These are phyloP conservation scores for Thalassophryne amazonica DNA, from an alignment of 2,797 vertebrate genomes.

Conservation along the genomic window DNA sequence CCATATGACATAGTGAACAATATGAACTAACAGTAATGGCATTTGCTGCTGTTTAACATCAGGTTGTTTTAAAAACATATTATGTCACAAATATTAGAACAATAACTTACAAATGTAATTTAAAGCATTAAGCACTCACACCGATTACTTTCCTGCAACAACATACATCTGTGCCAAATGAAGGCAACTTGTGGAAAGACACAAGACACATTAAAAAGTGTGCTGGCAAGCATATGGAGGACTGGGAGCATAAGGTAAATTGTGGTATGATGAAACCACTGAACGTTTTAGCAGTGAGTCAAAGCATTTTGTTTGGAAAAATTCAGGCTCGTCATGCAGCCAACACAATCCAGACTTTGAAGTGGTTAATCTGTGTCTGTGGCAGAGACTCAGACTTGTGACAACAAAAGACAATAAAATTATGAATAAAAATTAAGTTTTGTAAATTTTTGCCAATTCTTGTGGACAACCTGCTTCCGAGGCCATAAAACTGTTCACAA, in stretches of 20 bases:
- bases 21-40: no score
- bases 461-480: neutral
- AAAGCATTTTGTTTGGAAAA: conserved; percentile 36
- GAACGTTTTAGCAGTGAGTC: conserved; percentile 27
- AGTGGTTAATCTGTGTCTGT: no score
- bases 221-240: neutral
- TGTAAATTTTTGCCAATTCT: conserved; percentile 4
- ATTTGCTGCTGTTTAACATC: no score
- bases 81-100: no score
- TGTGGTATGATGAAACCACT: conserved; percentile 22
- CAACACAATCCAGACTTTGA: conserved; percentile 28
- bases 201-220: neutral
- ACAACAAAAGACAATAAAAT: conserved; percentile 17
- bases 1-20: no score
- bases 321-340: conserved; percentile 13
- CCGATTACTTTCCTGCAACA: no score
- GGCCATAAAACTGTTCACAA: conserved; percentile 1
- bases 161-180: no score
- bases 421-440: no score
- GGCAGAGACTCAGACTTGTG: conserved; percentile 11
- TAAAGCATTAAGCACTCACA: no score
- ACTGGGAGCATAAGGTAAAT: conserved; percentile 13
- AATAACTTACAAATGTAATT: no score
- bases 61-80: no score
- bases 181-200: neutral